Conservation (phyloP, 2,888 invertebrate genomes). For the Nymphalis urticae region DNA sequence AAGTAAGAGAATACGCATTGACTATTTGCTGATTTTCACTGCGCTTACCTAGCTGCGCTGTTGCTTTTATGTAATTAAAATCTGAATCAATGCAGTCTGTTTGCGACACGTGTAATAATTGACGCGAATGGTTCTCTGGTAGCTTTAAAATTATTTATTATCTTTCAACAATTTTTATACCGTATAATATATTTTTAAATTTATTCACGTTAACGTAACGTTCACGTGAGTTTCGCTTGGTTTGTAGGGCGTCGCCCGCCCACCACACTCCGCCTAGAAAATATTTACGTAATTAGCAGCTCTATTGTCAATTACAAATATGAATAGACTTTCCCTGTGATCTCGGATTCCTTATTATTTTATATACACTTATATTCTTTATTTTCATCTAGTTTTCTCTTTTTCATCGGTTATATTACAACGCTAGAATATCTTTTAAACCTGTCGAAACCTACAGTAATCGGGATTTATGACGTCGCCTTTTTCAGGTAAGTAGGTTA, state of each 20-base stretch:
- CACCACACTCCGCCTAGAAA: constrained; percentile 27
- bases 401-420: not conserved
- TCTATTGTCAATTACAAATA: constrained; percentile 26
- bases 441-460: not conserved
- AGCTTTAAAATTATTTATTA: not conserved
- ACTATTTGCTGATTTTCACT: too few species aligned
- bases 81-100: too few species aligned
- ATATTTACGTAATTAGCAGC: constrained; percentile 26
- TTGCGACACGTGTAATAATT: not conserved
- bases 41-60: too few species aligned
- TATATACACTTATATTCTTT: not conserved
- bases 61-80: too few species aligned
- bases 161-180: not conserved
- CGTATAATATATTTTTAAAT: not conserved
- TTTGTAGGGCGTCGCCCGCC: constrained; percentile 40
- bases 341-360: not conserved
- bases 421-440: not conserved
- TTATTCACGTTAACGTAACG: constrained; percentile 7
- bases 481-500: constrained; percentile 47
- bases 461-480: not conserved
- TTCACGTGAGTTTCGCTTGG: constrained; percentile 18
- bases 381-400: not conserved
- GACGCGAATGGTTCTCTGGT: not conserved
- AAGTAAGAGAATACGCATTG: too few species aligned
- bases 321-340: constrained; percentile 11